A percentile compares a stretch with the other conserved stretches of the same genome.
phyloP scores from a whole-genome alignment of 2,113 vertebrate species.

The Apus apus region DNA sequence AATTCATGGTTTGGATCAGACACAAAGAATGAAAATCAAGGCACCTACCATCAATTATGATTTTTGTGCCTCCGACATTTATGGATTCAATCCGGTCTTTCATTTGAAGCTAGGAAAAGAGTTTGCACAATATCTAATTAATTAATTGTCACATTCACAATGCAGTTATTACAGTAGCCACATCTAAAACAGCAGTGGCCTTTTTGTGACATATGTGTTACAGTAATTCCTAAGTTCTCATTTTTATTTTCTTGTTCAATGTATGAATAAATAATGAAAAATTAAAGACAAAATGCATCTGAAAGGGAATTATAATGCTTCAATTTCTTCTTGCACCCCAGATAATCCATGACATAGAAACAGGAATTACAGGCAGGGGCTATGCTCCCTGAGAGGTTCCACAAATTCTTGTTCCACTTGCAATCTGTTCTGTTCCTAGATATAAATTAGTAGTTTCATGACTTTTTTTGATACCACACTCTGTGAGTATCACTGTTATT shows the following conservation, averaged over 20 bases:
- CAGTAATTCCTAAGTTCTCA: neutral
- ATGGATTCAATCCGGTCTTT: conserved; percentile 88
- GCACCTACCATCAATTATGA: conserved; percentile 87
- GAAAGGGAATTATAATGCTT: neutral
- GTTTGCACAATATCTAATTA: neutral
- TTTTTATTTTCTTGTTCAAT: neutral
- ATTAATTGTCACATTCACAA: neutral
- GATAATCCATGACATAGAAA: neutral
- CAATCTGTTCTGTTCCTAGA: neutral
- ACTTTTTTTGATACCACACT: neutral
- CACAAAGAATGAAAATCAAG: neutral
- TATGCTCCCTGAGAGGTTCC: neutral
- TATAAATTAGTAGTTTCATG: neutral
- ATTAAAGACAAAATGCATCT: neutral
- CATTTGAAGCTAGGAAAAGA: conserved; percentile 81
- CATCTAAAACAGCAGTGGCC: neutral
- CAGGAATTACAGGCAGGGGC: neutral
- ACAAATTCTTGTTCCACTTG: neutral
- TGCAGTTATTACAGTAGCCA: neutral
- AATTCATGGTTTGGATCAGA: neutral
- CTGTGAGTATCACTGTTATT: neutral
- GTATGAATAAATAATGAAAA: neutral
- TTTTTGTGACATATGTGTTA: neutral
- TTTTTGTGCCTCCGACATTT: conserved; percentile 90
- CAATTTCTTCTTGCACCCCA: neutral